A percentile compares a stretch with the other conserved stretches of the same genome.
phyloP scores from a whole-genome alignment of 2,797 vertebrate genomes.

The Cheracebus regulus region DNA sequence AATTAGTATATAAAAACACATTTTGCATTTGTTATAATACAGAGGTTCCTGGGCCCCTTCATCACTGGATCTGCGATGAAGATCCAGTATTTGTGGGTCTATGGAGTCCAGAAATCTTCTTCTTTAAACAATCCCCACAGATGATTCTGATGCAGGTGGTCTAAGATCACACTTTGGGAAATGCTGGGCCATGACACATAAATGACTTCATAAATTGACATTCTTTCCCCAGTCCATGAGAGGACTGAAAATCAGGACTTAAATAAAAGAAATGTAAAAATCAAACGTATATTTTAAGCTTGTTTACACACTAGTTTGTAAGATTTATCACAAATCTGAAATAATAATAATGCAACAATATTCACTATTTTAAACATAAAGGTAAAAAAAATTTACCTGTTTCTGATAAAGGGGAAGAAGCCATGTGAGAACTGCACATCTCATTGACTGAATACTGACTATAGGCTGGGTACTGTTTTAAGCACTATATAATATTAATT shows the following conservation, averaged over 20 bases:
- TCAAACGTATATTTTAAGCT: not conserved
- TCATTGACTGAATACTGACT: not conserved
- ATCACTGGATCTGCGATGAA: not conserved
- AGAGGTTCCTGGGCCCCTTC: not conserved
- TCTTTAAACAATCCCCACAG: not conserved
- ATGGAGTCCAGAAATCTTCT: not conserved
- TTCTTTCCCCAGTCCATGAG: not conserved
- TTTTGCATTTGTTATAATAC: not conserved
- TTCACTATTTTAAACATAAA: not conserved
- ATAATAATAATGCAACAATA: not conserved
- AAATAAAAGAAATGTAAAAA: not conserved
- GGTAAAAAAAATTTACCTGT: not conserved
- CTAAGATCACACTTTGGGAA: not conserved
- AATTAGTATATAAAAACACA: slow-evolving; percentile 6
- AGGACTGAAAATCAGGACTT: not conserved
- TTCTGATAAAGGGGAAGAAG: not conserved
- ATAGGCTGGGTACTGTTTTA: not conserved
- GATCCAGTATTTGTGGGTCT: not conserved
- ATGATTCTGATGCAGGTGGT: not conserved
- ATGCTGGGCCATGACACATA: not conserved
- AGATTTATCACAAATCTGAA: not conserved
- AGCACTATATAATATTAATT: not conserved
- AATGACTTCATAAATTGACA: not conserved
- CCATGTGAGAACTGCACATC: not conserved
- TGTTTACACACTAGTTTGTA: not conserved